These are phyloP conservation scores for Thecocarcelia acutangulata DNA, from an alignment of 2,888 invertebrate species.

Conservation along the genomic window DNA sequence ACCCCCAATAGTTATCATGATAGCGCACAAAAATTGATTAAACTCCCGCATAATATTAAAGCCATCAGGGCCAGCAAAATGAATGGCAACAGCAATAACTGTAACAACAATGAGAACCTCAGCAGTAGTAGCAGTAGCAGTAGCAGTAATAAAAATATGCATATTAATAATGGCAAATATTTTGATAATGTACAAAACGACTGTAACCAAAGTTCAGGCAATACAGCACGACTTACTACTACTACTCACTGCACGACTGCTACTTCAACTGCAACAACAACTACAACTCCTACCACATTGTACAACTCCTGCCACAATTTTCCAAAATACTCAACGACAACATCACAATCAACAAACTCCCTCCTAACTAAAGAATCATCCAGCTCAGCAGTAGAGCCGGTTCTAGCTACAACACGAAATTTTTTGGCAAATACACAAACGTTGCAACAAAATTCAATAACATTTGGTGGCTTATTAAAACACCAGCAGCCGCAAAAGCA, in stretches of 20 bases:
- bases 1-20: conserved; percentile 46
- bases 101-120: conserved; percentile 17
- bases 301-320: conserved; percentile 45
- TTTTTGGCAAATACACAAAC: conserved; percentile 49
- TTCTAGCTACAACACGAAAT: conserved; percentile 17
- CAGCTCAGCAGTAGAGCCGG: conserved; percentile 10
- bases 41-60: conserved; percentile 54
- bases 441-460: conserved; percentile 55
- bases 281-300: conserved; percentile 5
- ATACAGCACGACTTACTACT: conserved; percentile 1
- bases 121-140: not conserved
- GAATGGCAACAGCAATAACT: conserved; percentile 66
- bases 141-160: conserved; percentile 41
- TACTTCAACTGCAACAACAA: not conserved
- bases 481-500: not conserved
- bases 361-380: not conserved
- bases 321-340: conserved; percentile 16
- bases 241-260: conserved; percentile 1
- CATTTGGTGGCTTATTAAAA: conserved; percentile 51
- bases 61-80: conserved; percentile 32
- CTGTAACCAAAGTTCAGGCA: conserved; percentile 45
- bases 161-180: conserved; percentile 54
- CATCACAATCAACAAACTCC: conserved; percentile 12
- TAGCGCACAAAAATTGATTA: conserved; percentile 61
- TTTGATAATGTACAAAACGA: conserved; percentile 51